Evolutionary conservation across 2,113 vertebrate species (phyloP), one percentile per base, ranked within the genome.

Genomic region (Mugil cephalus): DNA sequence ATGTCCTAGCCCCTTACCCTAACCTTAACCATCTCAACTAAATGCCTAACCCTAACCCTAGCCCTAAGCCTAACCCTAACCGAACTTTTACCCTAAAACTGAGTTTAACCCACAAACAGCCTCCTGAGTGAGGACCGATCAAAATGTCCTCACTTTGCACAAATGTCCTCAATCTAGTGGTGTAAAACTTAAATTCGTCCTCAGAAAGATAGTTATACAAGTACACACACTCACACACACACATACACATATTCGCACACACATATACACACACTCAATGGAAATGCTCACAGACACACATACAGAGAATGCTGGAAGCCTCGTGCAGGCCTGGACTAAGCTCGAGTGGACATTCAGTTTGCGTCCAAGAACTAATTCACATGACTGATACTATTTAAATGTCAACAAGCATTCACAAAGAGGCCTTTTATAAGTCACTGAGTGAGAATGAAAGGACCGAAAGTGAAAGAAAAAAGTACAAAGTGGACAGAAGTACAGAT

Each of bases 321-420:
- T 56, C 7, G n/a, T 6, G 17, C 14, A 56, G 59, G 17, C 45
- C 42, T 8, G 14, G 10, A 45, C 60, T n/a, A 11, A 45, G 30
- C 52, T 42, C 18, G 19, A 65, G 51, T 76, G 75, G 74, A 84
- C 77, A 21, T 58, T 65, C 7, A 13, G 14, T 69, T 67, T 13
- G 65, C 36, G 53, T 77, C 77, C 77, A 77, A 68, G 68, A 70
- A 45, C 40, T 64, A 82, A 85, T 30, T 24, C 61, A 69, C 52
- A 60, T 51, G 52, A 84, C 52, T 48, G 73, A 81, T 21, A 65
- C 58, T 69, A 72, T 76, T 78, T 67, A 75, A 61, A 76, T 42
- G 77, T 87, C 63, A 70, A 50, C 78, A 67, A 53, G 53, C 35
- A 71, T 69, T 56, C 40, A 84, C 75, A 82, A 65, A 47, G 43